A percentile compares a stretch with the other conserved stretches of the same genome.
phyloP scores from a whole-genome alignment of 2,888 invertebrate genomes.

The Mythimna ferrago region DNA sequence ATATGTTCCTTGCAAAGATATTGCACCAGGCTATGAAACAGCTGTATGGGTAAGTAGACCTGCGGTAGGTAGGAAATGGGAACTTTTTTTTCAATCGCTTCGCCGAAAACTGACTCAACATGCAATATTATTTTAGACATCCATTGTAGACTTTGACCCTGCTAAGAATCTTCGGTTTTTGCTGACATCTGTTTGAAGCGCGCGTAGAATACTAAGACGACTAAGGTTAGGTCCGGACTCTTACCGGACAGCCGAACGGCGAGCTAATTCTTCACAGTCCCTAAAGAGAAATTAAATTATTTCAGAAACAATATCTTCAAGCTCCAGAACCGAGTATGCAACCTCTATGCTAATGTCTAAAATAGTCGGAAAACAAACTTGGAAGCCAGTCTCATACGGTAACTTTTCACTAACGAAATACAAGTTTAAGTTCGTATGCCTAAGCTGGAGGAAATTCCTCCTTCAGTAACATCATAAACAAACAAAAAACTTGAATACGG shows the following conservation, averaged over 20 bases:
- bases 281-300: neutral
- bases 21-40: neutral
- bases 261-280: too few species aligned
- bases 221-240: too few species aligned
- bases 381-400: conserved; percentile 22
- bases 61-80: neutral
- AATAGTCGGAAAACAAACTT: conserved; percentile 37
- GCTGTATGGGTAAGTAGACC: neutral
- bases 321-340: conserved; percentile 13
- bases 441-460: conserved; percentile 65
- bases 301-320: neutral
- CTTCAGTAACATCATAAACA: conserved; percentile 68
- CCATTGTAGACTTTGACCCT: too few species aligned
- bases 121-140: too few species aligned
- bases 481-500: conserved; percentile 72
- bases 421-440: conserved; percentile 64
- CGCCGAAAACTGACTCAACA: too few species aligned
- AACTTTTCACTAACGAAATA: conserved; percentile 58
- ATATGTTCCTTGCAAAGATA: neutral
- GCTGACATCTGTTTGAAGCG: too few species aligned
- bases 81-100: neutral
- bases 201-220: too few species aligned
- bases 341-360: conserved; percentile 26
- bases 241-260: too few species aligned
- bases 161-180: too few species aligned